Evolutionary conservation across 1,140 invertebrate species (phyloP).

Genomic region (Diorhabda elongata): DNA sequence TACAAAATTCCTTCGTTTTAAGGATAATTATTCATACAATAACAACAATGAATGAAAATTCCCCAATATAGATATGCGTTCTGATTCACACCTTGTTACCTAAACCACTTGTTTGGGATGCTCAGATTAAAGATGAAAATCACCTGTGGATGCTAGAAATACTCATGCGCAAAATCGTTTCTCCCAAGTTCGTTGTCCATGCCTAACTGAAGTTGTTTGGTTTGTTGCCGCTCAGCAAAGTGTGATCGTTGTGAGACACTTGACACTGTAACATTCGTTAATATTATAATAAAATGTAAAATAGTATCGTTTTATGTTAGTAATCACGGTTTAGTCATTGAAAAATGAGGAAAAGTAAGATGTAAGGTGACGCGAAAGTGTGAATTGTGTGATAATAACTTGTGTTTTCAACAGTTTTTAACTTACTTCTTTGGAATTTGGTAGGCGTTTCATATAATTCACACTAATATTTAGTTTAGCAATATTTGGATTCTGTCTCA

Average conservation of each 20-base stretch:
- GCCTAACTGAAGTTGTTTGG: slow-evolving; percentile 27
- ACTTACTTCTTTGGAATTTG: slow-evolving; percentile 34
- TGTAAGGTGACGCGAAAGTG: neutral
- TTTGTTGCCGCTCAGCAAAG: slow-evolving; percentile 6
- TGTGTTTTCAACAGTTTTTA: slow-evolving; percentile 6
- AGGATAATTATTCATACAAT: no score
- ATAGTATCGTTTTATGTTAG: slow-evolving; percentile 14
- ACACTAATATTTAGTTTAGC: slow-evolving; percentile 17
- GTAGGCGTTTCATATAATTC: slow-evolving; percentile 31
- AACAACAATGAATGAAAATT: no score
- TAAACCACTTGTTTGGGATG: slow-evolving; percentile 1
- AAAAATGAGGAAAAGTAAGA: neutral
- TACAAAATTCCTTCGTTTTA: no score
- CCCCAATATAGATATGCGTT: no score
- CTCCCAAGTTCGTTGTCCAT: slow-evolving; percentile 30
- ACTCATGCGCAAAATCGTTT: slow-evolving; percentile 22
- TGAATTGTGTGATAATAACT: neutral
- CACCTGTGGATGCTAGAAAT: slow-evolving; percentile 27
- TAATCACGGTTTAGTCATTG: neutral
- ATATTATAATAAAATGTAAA: slow-evolving; percentile 16
- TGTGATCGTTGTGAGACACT: slow-evolving; percentile 3
- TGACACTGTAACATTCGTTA: slow-evolving; percentile 3
- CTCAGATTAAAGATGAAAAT: slow-evolving; percentile 14
- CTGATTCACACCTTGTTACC: neutral
- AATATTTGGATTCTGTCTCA: slow-evolving; percentile 8